These are phyloP conservation scores for Chamaedrilus cognettii DNA, from an alignment of 2,888 invertebrate genomes.

Conservation along the genomic window DNA sequence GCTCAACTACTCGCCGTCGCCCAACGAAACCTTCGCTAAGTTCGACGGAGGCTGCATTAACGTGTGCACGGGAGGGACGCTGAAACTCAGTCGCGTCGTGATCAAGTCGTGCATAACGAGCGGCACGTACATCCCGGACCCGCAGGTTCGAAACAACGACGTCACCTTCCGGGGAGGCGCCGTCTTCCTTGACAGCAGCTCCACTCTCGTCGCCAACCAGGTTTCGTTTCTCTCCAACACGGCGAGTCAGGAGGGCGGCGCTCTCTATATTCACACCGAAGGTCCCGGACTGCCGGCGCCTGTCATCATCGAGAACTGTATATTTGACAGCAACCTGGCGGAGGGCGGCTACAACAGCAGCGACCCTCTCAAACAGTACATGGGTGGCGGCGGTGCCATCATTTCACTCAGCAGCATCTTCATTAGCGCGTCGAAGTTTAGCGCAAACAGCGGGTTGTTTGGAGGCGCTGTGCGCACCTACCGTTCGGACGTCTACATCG, in stretches of 20 bases:
- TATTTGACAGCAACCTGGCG: conserved; percentile 8
- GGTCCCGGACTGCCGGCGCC: neutral
- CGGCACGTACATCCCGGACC: conserved; percentile 4
- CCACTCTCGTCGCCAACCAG: neutral
- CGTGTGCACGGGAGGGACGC: neutral
- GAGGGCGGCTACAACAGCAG: neutral
- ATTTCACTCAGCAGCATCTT: neutral
- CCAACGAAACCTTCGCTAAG: conserved; percentile 1
- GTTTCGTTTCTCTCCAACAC: conserved; percentile 6
- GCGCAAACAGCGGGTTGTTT: neutral
- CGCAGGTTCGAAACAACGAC: conserved; percentile 8
- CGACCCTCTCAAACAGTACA: neutral
- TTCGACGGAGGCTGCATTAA: conserved; percentile 11
- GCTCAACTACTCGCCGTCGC: neutral
- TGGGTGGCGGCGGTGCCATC: conserved; percentile 12
- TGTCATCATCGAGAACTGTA: neutral
- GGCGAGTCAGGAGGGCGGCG: conserved; percentile 14
- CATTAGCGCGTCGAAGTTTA: neutral
- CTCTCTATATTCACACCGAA: conserved; percentile 1
- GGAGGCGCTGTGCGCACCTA: conserved; percentile 2
- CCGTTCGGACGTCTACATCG: conserved; percentile 7
- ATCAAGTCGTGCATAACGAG: neutral
- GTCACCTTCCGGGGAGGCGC: conserved; percentile 13
- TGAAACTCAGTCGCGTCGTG: neutral
- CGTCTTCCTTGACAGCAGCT: conserved; percentile 5